Conservation (phyloP, 2,797 vertebrate genomes). For the Mastacembelus armatus region DNA sequence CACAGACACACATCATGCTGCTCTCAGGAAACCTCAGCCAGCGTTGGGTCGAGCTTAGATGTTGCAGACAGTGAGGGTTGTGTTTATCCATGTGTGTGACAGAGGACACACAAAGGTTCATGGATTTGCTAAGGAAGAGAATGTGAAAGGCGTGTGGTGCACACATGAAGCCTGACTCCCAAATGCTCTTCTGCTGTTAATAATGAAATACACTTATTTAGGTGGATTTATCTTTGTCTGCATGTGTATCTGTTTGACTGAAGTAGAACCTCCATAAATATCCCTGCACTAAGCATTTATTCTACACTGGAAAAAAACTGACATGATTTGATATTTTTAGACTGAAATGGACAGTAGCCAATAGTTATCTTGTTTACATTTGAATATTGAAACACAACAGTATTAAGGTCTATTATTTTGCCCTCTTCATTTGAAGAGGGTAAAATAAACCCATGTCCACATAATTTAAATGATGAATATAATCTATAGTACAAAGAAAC, state of each 20-base stretch:
- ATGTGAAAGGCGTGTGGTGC: slow-evolving; percentile 2
- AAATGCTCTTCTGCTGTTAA: slow-evolving; percentile 22
- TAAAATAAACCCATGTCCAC: too few species aligned
- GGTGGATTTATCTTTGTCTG: slow-evolving; percentile 25
- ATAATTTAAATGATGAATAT: too few species aligned
- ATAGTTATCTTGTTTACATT: too few species aligned
- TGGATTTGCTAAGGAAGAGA: slow-evolving; percentile 6
- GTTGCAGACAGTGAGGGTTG: slow-evolving; percentile 14
- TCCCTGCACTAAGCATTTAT: slow-evolving; percentile 6
- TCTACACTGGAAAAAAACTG: too few species aligned
- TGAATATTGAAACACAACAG: too few species aligned
- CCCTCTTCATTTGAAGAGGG: too few species aligned
- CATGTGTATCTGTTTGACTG: slow-evolving; percentile 2
- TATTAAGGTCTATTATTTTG: too few species aligned
- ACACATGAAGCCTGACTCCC: slow-evolving; percentile 5
- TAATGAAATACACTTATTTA: slow-evolving; percentile 23
- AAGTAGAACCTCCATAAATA: slow-evolving; percentile 27
- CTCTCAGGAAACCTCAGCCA: slow-evolving; percentile 9
- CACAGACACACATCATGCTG: background rate
- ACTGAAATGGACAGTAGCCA: too few species aligned
- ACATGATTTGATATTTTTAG: slow-evolving; percentile 33
- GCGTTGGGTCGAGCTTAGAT: background rate
- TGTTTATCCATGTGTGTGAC: slow-evolving; percentile 1
- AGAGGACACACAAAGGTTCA: slow-evolving; percentile 11
- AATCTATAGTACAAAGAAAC: too few species aligned